phyloP scores from a whole-genome alignment of 2,797 vertebrate genomes.

The Pipistrellus pipistrellus region DNA sequence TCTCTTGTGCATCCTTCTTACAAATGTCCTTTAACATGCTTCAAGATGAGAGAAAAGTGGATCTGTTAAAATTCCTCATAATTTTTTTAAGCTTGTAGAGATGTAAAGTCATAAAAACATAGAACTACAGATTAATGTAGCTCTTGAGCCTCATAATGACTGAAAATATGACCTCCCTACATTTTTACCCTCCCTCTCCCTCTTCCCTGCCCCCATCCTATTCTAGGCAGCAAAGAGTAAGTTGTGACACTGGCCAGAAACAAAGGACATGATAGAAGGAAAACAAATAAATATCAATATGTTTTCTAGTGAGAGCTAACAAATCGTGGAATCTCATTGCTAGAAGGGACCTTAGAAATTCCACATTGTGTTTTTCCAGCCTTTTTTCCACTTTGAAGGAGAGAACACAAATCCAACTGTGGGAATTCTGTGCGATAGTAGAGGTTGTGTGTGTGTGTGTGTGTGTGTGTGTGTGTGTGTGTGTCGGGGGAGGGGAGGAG shows the following conservation, averaged over 20 bases:
- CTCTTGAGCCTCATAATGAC: slow-evolving; percentile 78
- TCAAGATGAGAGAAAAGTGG: slow-evolving; percentile 75
- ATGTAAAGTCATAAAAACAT: slow-evolving; percentile 82
- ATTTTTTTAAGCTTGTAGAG: slow-evolving; percentile 67
- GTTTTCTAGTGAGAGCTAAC: not conserved
- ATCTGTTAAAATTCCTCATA: slow-evolving; percentile 81
- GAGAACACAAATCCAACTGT: not conserved
- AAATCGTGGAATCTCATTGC: not conserved
- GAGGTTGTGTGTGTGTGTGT: too few species aligned
- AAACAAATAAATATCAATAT: not conserved
- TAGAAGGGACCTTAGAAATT: not conserved
- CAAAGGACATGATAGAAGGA: not conserved
- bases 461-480: too few species aligned
- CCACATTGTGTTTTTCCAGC: not conserved
- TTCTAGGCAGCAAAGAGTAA: slow-evolving; percentile 37
- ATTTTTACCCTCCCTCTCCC: not conserved
- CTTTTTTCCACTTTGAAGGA: not conserved
- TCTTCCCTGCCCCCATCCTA: not conserved
- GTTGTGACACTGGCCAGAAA: slow-evolving; percentile 69
- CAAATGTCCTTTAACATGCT: slow-evolving; percentile 79
- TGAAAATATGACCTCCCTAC: slow-evolving; percentile 46
- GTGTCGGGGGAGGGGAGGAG: fast-evolving
- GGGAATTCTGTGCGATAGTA: not conserved
- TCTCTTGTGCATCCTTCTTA: slow-evolving; percentile 78
- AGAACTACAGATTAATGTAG: slow-evolving; percentile 84